Percentiles rank a stretch among this genome's conserved stretches.
Evolutionary conservation across 2,888 invertebrate species (phyloP).

Genomic region (Limulus polyphemus): DNA sequence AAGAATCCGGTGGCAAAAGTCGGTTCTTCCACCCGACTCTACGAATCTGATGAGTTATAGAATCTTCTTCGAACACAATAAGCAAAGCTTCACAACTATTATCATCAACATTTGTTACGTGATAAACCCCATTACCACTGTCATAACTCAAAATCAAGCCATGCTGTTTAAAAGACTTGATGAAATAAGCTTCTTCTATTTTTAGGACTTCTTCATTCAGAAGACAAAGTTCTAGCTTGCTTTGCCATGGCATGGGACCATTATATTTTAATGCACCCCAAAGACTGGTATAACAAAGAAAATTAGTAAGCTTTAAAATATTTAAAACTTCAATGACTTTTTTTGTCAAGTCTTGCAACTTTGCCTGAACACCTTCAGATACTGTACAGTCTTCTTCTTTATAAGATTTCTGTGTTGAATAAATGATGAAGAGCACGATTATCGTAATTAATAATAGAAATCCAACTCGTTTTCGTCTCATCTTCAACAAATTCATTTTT

Average conservation of each 20-base stretch:
- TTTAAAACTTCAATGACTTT: constrained; percentile 30
- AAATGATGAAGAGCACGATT: too few relatives aligned
- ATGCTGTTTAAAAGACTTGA: constrained; percentile 41
- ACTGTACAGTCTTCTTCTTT: constrained; percentile 6
- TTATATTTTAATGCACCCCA: constrained; percentile 46
- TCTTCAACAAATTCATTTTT: too few relatives aligned
- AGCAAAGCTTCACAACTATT: constrained; percentile 37
- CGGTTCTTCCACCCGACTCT: constrained; percentile 45
- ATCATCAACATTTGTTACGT: constrained; percentile 30
- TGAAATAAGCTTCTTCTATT: constrained; percentile 39
- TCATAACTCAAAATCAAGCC: constrained; percentile 41
- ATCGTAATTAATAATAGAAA: too few relatives aligned
- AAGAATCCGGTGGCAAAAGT: constrained; percentile 42
- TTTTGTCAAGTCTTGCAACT: constrained; percentile 10
- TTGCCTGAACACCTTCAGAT: constrained; percentile 7
- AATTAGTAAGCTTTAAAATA: constrained; percentile 42
- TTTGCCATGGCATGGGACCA: constrained; percentile 45
- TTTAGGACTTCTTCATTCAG: constrained; percentile 38
- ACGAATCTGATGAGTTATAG: constrained; percentile 37
- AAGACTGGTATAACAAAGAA: constrained; percentile 45
- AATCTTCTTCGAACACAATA: constrained; percentile 43
- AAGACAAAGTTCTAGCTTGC: constrained; percentile 43
- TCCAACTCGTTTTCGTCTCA: too few relatives aligned
- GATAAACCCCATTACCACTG: constrained; percentile 43
- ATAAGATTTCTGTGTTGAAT: too few relatives aligned